Percentiles rank a stretch among this genome's conserved stretches.
Evolutionary conservation across 2,113 vertebrate species (phyloP).

Genomic region (Mohoua ochrocephala): DNA sequence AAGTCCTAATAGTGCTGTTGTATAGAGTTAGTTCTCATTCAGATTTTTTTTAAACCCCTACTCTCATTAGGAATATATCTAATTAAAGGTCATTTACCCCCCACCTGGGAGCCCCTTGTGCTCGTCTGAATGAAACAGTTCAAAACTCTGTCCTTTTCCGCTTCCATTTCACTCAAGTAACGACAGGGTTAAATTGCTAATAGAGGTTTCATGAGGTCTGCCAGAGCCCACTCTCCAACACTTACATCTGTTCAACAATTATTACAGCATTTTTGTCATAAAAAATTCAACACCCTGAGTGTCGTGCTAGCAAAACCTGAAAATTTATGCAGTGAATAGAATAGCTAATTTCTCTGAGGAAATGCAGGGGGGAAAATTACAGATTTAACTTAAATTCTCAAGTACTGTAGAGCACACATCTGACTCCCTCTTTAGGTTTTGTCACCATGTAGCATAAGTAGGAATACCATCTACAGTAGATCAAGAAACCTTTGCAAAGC

Average conservation of each 20-base stretch:
- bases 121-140: not conserved
- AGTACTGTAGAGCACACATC: conserved; percentile 76
- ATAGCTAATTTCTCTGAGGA: conserved; percentile 98
- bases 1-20: not conserved
- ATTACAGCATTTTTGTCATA: conserved; percentile 97
- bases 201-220: conserved; percentile 91
- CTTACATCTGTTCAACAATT: conserved; percentile 99
- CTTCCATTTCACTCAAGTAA: conserved; percentile 42
- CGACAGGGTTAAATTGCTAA: conserved; percentile 91
- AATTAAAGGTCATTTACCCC: not conserved
- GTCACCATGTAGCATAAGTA: conserved; percentile 49
- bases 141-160: not conserved
- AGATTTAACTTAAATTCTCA: conserved; percentile 87
- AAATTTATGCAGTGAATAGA: conserved; percentile 97
- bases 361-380: conserved; percentile 82
- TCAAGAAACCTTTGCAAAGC: conserved; percentile 8
- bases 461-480: not conserved
- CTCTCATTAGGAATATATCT: not conserved
- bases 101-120: not conserved
- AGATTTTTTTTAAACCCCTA: not conserved
- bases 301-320: conserved; percentile 92
- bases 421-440: conserved; percentile 72
- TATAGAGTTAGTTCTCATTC: not conserved
- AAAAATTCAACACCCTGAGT: conserved; percentile 97
- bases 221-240: conserved; percentile 88